A percentile compares a stretch with the other conserved stretches of the same genome.
phyloP scores from a whole-genome alignment of 2,888 invertebrate species.

The Dugesia japonica region DNA sequence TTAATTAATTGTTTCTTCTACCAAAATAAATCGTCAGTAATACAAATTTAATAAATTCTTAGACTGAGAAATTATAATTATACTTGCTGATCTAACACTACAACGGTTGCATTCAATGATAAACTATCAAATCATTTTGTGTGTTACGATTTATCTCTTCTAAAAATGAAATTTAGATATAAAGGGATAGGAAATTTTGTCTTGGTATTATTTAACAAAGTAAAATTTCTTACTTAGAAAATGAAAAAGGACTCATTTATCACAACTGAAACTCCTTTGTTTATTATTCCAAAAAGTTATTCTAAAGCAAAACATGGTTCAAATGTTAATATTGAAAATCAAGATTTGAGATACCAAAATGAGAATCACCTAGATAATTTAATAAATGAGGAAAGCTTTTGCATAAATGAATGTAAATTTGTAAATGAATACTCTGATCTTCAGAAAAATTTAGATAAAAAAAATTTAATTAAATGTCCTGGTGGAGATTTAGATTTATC shows the following conservation, averaged over 20 bases:
- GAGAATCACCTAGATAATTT: background rate
- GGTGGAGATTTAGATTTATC: slow-evolving; percentile 13
- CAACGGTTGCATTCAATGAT: too few species aligned
- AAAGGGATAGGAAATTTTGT: background rate
- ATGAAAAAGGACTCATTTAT: background rate
- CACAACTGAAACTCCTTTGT: background rate
- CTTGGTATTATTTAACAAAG: background rate
- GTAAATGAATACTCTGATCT: background rate
- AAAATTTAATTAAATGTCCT: background rate
- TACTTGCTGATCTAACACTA: too few species aligned
- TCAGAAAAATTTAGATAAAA: background rate
- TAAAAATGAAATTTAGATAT: background rate
- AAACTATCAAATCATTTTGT: background rate
- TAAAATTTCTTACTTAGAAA: background rate
- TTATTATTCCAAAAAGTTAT: slow-evolving; percentile 16
- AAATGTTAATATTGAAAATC: background rate
- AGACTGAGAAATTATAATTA: too few species aligned
- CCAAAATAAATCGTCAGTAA: too few species aligned
- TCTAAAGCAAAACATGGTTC: background rate
- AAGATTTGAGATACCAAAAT: background rate
- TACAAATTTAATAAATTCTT: too few species aligned
- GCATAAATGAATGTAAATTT: background rate
- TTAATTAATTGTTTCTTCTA: too few species aligned
- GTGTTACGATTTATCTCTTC: background rate
- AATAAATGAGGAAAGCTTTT: background rate